phyloP scores from a whole-genome alignment of 2,888 invertebrate species.

The Isotomurus palustris region DNA sequence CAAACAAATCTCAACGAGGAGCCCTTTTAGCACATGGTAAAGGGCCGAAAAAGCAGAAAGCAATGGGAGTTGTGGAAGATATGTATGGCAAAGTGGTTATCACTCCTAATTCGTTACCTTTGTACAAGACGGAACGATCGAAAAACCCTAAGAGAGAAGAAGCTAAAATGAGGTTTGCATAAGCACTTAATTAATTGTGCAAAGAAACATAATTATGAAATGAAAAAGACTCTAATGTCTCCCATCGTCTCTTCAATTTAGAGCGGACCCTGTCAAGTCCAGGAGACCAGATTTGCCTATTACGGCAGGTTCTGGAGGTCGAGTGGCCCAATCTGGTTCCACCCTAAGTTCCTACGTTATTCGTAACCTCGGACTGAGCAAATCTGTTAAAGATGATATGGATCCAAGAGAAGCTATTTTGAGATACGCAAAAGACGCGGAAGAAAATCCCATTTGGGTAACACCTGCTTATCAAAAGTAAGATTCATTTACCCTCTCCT shows the following conservation, averaged over 20 bases:
- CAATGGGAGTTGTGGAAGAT: conserved; percentile 60
- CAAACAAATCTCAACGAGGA: conserved; percentile 77
- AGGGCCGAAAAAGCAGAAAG: conserved; percentile 69
- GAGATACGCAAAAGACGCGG: conserved; percentile 90
- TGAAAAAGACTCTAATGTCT: background rate
- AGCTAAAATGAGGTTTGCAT: conserved; percentile 39
- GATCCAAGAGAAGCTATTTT: conserved; percentile 94
- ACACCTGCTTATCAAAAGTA: conserved; percentile 78
- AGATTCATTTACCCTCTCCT: conserved; percentile 11
- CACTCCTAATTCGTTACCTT: conserved; percentile 89
- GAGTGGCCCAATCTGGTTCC: conserved; percentile 90
- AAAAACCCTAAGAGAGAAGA: conserved; percentile 51
- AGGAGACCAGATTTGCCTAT: conserved; percentile 78
- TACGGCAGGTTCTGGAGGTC: conserved; percentile 75
- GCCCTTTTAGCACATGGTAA: conserved; percentile 85
- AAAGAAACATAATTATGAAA: background rate
- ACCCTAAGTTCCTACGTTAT: conserved; percentile 95
- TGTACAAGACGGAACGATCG: conserved; percentile 88
- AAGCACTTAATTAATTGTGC: background rate
- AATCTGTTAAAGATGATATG: conserved; percentile 79
- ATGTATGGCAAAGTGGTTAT: conserved; percentile 88
- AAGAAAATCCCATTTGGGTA: conserved; percentile 94
- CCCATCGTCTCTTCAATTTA: too few species aligned
- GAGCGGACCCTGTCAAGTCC: conserved; percentile 71
- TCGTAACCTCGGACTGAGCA: conserved; percentile 87